A percentile compares a stretch with the other conserved stretches of the same genome.
Evolutionary conservation across 2,113 vertebrate species (phyloP).

Genomic region (Calcarius ornatus): DNA sequence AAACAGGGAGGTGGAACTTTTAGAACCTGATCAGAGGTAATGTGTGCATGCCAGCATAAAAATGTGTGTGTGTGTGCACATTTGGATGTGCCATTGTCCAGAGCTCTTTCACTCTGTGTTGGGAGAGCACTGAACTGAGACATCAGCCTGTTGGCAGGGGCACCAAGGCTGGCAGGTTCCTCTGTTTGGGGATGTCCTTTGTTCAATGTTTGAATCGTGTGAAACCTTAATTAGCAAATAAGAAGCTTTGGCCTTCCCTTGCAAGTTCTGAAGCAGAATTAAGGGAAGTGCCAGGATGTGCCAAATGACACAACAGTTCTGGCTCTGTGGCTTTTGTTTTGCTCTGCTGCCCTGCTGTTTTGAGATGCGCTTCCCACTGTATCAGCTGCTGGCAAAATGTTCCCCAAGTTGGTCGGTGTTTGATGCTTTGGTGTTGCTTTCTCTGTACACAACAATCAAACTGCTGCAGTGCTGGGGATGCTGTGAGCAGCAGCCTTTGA

Average conservation of each 20-base stretch:
- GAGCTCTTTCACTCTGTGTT: neutral
- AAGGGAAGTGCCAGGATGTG: neutral
- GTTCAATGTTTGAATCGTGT: neutral
- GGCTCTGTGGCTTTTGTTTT: neutral
- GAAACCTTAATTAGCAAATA: constrained; percentile 45
- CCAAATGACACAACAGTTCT: neutral
- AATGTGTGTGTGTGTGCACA: neutral
- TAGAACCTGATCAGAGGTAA: rapidly evolving
- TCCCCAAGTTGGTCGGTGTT: neutral
- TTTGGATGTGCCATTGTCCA: neutral
- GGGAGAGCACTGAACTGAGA: neutral
- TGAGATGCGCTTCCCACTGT: neutral
- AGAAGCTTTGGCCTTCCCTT: neutral
- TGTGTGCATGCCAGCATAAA: neutral
- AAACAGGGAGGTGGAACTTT: neutral
- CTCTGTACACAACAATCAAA: neutral
- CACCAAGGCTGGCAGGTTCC: neutral
- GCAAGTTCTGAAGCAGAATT: neutral
- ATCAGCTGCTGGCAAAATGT: constrained; percentile 19
- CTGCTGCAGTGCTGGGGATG: neutral
- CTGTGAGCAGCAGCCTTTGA: constrained; percentile 21
- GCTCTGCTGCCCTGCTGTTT: constrained; percentile 2
- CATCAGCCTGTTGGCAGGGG: neutral
- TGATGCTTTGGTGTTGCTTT: neutral
- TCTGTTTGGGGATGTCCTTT: neutral